These are phyloP conservation scores for Drosophila leontia DNA, from an alignment of 1,140 invertebrate species.

Conservation along the genomic window DNA sequence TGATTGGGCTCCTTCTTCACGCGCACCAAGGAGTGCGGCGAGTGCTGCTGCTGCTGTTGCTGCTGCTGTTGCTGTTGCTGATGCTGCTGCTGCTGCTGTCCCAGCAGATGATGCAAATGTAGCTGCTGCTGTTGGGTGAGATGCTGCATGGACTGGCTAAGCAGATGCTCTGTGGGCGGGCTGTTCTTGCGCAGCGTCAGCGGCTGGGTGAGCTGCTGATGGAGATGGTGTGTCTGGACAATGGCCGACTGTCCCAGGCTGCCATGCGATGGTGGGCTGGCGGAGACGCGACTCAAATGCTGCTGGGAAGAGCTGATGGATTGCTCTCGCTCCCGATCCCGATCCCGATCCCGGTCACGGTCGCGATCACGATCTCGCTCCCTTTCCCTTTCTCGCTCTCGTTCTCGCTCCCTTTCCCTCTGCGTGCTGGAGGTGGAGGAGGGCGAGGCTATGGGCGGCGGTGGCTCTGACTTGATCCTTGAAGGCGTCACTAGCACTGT, in stretches of 20 bases:
- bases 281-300: slow-evolving; percentile 55
- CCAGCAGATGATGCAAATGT: slow-evolving; percentile 77
- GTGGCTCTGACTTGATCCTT: slow-evolving; percentile 80
- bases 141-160: slow-evolving; percentile 83
- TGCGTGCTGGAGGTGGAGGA: slow-evolving; percentile 61
- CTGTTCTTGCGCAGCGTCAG: slow-evolving; percentile 77
- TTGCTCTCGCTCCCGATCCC: slow-evolving; percentile 53
- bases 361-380: slow-evolving; percentile 40
- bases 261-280: slow-evolving; percentile 55
- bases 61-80: slow-evolving; percentile 82
- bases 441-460: slow-evolving; percentile 77
- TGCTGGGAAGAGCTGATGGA: slow-evolving; percentile 71
- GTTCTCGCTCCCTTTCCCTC: slow-evolving; percentile 40
- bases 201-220: slow-evolving; percentile 81
- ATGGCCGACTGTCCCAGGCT: slow-evolving; percentile 62
- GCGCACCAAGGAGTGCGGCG: slow-evolving; percentile 85
- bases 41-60: slow-evolving; percentile 77
- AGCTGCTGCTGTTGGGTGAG: slow-evolving; percentile 75
- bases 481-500: slow-evolving; percentile 84
- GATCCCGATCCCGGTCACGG: slow-evolving; percentile 14
- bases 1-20: slow-evolving; percentile 86
- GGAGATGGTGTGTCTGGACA: slow-evolving; percentile 77
- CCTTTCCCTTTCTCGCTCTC: slow-evolving; percentile 35
- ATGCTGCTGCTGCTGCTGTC: slow-evolving; percentile 84
- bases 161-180: slow-evolving; percentile 81